Percentiles rank a stretch among this genome's conserved stretches.
Evolutionary conservation across 2,797 vertebrate species (phyloP).

Genomic region (Labroides dimidiatus): DNA sequence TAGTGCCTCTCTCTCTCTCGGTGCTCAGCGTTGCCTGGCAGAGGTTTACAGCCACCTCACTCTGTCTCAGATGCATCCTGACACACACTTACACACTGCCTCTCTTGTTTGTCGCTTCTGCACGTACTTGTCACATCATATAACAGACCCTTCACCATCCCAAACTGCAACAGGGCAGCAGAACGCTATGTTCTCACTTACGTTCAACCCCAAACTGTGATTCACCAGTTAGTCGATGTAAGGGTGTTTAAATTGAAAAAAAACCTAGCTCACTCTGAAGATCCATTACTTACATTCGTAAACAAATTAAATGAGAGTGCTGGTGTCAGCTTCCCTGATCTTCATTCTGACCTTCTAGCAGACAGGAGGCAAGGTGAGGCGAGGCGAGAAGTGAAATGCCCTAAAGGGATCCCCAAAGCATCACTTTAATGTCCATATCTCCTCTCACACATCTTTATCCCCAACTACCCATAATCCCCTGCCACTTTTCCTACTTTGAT

Average conservation of each 20-base stretch:
- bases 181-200: slow-evolving; percentile 13
- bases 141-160: slow-evolving; percentile 37
- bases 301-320: slow-evolving; percentile 1
- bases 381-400: slow-evolving; percentile 12
- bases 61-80: slow-evolving; percentile 43
- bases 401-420: slow-evolving; percentile 4
- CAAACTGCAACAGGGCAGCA: slow-evolving; percentile 32
- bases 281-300: slow-evolving; percentile 1
- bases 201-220: background rate
- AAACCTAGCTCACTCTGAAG: slow-evolving; percentile 2
- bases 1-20: slow-evolving; percentile 28
- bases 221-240: background rate
- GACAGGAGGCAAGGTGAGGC: background rate
- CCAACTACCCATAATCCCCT: background rate
- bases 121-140: slow-evolving; percentile 38
- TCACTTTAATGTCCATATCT: slow-evolving; percentile 35
- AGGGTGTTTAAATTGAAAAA: background rate
- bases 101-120: slow-evolving; percentile 41
- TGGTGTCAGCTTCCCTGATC: slow-evolving; percentile 19
- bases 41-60: slow-evolving; percentile 39
- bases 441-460: slow-evolving; percentile 4
- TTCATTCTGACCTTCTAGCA: slow-evolving; percentile 20
- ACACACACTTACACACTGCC: slow-evolving; percentile 40
- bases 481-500: slow-evolving; percentile 24
- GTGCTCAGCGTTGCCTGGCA: slow-evolving; percentile 37